Base-by-base conservation (phyloP, 2,888 invertebrate genomes). In the Hemithea aestivaria region DNA sequence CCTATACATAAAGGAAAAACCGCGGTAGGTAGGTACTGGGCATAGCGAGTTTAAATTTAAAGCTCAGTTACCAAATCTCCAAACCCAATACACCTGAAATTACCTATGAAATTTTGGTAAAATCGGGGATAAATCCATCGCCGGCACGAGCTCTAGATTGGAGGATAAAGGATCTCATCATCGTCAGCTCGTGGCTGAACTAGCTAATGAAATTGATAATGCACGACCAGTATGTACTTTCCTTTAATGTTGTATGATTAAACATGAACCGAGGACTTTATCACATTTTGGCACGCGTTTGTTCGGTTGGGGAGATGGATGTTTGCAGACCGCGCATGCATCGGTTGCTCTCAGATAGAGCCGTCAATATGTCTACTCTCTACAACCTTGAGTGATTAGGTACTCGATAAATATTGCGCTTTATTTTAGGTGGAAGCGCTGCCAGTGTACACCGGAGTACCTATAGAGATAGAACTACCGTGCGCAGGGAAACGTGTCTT, bases 271-370 rank as follows among this genome's bases (percentile, higher is more conserved):
- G 70, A 72, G 67, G 74, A 79, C 74, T 80, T 83, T 85, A 84
- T 84, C 84, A 80, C 80, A 82, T 76, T 83, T 84, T 78, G 80
- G 80, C 84, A 84, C 83, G 78, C 83, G 84, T 82, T 80, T 75
- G 74, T 72, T 69, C 69, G 67, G 64, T 54, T 66, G 68, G 72
- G 66, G 69, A 62, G 68, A 63, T 73, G 71, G 70, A 65, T 83
- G 82, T 83, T 83, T 83, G 80, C 75, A 55, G 67, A 77, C 69
- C 73, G 72, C 66, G 80, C 66, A 70, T 79, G 79, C 75, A 73
- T 70, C 69, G 65, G 56, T 64, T 60, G 62, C 67, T 67, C 59
- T 44, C 66, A 66, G 83, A 83, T 84, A 84, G 75, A 83, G 72
- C 79, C 67, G 73, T 83, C 82, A 82, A 83, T 81, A 77, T 65